Percentiles rank a stretch among this genome's conserved stretches.
Evolutionary conservation across 2,797 vertebrate genomes (phyloP).

Genomic region (Oceanodroma leucorhoa): DNA sequence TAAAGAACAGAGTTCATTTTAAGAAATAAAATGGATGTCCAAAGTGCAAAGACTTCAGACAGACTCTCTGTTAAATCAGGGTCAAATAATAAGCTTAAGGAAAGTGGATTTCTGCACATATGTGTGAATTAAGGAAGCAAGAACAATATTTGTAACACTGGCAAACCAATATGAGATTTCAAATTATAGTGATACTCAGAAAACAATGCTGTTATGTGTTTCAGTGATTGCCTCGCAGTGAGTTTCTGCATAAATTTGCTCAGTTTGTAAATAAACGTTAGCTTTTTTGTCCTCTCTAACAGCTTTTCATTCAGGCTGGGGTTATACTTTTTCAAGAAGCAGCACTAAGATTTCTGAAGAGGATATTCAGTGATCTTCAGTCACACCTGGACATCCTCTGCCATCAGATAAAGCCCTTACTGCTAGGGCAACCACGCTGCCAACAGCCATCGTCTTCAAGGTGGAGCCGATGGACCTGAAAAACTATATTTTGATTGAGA

Average conservation of each 20-base stretch:
- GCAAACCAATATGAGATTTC: background rate
- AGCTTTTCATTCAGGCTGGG: background rate
- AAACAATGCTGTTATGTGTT: background rate
- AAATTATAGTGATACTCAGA: background rate
- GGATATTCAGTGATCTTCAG: background rate
- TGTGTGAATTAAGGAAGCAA: background rate
- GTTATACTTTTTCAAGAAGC: background rate
- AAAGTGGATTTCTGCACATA: background rate
- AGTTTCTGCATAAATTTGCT: background rate
- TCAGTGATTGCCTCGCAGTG: background rate
- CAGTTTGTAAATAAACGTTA: background rate
- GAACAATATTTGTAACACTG: background rate
- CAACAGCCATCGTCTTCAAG: rapidly evolving
- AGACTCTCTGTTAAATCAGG: background rate
- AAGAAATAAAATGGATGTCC: background rate
- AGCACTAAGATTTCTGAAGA: background rate
- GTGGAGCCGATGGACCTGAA: background rate
- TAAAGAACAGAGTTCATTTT: background rate
- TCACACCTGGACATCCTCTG: background rate
- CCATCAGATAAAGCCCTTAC: background rate
- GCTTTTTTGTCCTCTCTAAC: background rate
- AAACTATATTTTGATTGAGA: background rate
- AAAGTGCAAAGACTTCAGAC: background rate
- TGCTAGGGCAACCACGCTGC: background rate
- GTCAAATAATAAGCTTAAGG: background rate